A percentile compares a stretch with the other conserved stretches of the same genome.
Evolutionary conservation across 1,140 invertebrate genomes (phyloP).

Genomic region (Drosophila sp.): DNA sequence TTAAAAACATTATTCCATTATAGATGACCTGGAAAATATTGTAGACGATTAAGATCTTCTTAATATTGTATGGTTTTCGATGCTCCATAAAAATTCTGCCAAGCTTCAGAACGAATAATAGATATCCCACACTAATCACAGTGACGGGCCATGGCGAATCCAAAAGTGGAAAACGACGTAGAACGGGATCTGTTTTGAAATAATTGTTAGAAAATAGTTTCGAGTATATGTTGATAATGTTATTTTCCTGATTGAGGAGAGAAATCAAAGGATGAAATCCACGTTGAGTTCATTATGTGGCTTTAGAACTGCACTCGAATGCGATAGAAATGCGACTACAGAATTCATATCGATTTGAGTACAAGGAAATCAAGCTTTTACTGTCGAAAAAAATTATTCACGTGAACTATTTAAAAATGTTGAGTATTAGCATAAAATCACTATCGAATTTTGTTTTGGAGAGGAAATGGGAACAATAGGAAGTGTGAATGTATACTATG

Average conservation of each 20-base stretch:
- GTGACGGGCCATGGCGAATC: constrained; percentile 4
- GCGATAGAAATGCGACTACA: not conserved
- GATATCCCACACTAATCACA: not conserved
- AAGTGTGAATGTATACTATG: no score
- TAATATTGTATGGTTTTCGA: constrained; percentile 91
- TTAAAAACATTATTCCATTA: constrained; percentile 26
- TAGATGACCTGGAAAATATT: constrained; percentile 88
- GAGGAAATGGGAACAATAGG: no score
- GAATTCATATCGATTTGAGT: not conserved
- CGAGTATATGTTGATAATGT: not conserved
- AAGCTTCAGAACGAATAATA: constrained; percentile 19
- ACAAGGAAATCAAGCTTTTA: no score
- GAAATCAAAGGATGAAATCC: not conserved
- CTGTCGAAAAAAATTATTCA: not conserved
- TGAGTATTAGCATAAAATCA: no score
- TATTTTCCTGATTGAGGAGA: constrained; percentile 17
- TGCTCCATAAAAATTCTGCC: constrained; percentile 93
- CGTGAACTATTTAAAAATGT: not conserved
- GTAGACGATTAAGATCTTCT: constrained; percentile 89
- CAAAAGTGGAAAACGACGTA: not conserved
- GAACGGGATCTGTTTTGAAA: constrained; percentile 15
- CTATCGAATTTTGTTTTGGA: no score
- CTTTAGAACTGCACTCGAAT: not conserved
- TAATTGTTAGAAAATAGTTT: not conserved
- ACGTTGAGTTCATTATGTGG: not conserved